A percentile compares a stretch with the other conserved stretches of the same genome.
phyloP scores from a whole-genome alignment of 2,888 invertebrate species.

The Hypselothyrea guttata region DNA sequence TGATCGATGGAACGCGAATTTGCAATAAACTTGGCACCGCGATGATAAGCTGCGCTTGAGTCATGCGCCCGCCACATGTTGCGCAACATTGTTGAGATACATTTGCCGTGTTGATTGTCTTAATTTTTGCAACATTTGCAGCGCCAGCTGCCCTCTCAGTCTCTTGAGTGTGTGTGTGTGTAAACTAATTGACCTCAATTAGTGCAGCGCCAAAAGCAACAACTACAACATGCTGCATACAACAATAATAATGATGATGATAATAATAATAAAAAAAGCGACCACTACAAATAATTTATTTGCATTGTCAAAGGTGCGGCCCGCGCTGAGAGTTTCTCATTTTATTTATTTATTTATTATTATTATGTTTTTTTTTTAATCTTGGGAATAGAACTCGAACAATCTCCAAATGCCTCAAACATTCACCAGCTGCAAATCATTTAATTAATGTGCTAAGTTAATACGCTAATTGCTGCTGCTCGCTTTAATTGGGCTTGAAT shows the following conservation, averaged over 20 bases:
- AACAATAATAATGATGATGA: no score
- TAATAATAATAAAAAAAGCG: slow-evolving; percentile 15
- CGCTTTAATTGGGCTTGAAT: no score
- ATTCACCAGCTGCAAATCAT: background rate
- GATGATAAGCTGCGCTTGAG: slow-evolving; percentile 40
- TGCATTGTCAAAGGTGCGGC: slow-evolving; percentile 41
- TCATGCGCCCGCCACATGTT: slow-evolving; percentile 61
- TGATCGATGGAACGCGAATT: slow-evolving; percentile 60
- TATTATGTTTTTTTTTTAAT: no score
- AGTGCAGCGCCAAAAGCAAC: slow-evolving; percentile 51
- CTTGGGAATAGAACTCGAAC: no score
- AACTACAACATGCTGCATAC: slow-evolving; percentile 8
- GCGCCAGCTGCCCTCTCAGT: slow-evolving; percentile 41
- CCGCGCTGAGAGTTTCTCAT: background rate
- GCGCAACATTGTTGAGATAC: slow-evolving; percentile 54
- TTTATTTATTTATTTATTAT: no score
- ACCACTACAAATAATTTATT: slow-evolving; percentile 32
- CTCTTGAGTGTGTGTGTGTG: slow-evolving; percentile 46
- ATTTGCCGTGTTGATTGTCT: slow-evolving; percentile 53
- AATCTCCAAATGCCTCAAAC: no score
- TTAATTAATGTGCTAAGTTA: no score
- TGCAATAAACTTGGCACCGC: slow-evolving; percentile 39
- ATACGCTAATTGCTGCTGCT: no score
- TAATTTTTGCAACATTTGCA: slow-evolving; percentile 45
- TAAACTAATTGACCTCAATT: slow-evolving; percentile 81